A percentile compares a stretch with the other conserved stretches of the same genome.
These are phyloP conservation scores for Actinemys pallida DNA, from an alignment of 2,113 vertebrate genomes.

Conservation along the genomic window DNA sequence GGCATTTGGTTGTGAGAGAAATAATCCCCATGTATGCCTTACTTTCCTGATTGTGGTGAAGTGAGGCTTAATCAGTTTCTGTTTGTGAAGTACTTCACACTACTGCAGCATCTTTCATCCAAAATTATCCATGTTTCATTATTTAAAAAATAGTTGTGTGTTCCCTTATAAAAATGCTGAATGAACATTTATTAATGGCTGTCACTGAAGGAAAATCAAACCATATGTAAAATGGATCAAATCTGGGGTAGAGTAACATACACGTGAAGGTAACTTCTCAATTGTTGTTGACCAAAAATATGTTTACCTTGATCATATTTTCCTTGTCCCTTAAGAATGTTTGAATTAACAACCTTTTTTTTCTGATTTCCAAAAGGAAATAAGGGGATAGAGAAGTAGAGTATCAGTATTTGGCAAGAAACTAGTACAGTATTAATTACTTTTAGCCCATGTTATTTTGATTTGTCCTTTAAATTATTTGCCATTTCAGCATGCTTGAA, in stretches of 20 bases:
- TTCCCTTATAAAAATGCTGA: neutral
- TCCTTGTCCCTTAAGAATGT: neutral
- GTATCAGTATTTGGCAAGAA: neutral
- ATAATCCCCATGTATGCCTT: neutral
- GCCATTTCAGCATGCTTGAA: neutral
- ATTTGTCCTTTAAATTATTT: neutral
- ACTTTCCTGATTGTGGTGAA: neutral
- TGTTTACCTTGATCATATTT: neutral
- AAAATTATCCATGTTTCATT: neutral
- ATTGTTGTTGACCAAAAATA: no score
- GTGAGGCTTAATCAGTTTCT: neutral
- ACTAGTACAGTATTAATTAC: neutral
- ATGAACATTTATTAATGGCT: neutral
- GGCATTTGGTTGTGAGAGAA: neutral
- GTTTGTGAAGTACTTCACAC: neutral
- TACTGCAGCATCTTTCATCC: neutral
- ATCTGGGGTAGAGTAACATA: neutral
- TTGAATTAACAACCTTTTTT: neutral
- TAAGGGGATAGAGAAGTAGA: neutral
- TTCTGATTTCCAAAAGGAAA: slow-evolving; percentile 12
- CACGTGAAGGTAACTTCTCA: neutral
- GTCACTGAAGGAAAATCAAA: neutral
- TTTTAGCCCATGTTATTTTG: neutral
- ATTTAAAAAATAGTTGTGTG: neutral
- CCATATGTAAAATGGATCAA: neutral